Evolutionary conservation across 1,140 invertebrate species (phyloP).

Genomic region (Cyrtorhinus lividipennis): DNA sequence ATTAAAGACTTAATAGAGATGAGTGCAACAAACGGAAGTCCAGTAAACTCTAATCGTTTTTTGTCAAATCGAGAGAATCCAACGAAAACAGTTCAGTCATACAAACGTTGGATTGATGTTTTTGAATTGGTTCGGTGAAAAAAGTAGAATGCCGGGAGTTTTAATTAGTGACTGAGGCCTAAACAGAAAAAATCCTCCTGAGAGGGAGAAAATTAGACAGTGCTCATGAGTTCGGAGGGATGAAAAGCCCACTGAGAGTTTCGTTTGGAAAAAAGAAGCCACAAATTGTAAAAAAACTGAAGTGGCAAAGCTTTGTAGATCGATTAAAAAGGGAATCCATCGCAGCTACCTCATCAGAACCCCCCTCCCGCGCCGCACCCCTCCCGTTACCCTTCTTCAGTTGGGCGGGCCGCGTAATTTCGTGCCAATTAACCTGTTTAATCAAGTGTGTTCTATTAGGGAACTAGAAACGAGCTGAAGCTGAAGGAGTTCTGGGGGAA

Average conservation of each 20-base stretch:
- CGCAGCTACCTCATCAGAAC: not conserved
- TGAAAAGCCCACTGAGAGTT: not conserved
- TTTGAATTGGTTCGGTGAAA: no score
- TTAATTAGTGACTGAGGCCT: not conserved
- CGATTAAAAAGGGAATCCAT: conserved; percentile 10
- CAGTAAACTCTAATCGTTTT: no score
- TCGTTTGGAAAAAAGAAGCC: conserved; percentile 5
- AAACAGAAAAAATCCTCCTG: not conserved
- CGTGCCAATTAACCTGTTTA: conserved; percentile 15
- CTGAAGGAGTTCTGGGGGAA: no score
- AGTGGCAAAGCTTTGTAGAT: conserved; percentile 15
- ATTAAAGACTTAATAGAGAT: no score
- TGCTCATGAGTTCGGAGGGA: not conserved
- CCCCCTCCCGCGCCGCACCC: not conserved
- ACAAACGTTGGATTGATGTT: no score
- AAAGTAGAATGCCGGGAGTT: not conserved
- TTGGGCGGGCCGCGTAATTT: not conserved
- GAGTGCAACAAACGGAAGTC: no score
- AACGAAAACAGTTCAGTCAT: no score
- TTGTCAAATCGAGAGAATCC: no score
- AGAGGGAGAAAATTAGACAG: not conserved
- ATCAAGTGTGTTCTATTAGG: conserved; percentile 16
- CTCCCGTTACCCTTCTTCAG: not conserved
- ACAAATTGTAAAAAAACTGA: conserved; percentile 17
- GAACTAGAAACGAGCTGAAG: not conserved